Conservation (phyloP, 2,113 vertebrate genomes). For the Vulpes lagopus region DNA sequence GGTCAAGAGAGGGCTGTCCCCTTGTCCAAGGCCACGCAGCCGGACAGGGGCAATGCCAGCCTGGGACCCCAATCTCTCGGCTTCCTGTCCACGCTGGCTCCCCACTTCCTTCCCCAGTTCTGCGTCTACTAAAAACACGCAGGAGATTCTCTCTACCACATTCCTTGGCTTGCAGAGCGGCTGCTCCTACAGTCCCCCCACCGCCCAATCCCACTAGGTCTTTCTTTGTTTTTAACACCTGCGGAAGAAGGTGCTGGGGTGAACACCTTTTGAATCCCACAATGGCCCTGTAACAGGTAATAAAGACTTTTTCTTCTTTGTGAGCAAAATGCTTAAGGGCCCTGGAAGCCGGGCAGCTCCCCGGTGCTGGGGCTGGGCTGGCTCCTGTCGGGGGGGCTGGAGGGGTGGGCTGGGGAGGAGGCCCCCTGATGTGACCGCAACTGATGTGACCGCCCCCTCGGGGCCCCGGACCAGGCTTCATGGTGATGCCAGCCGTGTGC, state of each 20-base stretch:
- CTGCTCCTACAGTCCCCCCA: constrained; percentile 20
- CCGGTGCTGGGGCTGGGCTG: too few species aligned
- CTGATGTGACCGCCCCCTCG: too few species aligned
- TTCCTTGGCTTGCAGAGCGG: constrained; percentile 68
- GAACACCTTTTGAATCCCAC: constrained; percentile 74
- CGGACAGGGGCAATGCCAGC: constrained; percentile 52
- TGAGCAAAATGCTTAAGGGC: constrained; percentile 63
- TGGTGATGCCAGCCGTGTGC: too few species aligned
- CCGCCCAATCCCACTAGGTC: constrained; percentile 10
- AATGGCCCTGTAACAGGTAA: constrained; percentile 65
- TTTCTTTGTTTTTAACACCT: constrained; percentile 68
- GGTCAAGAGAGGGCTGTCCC: neutral
- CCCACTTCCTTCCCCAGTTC: neutral
- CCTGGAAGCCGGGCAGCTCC: neutral
- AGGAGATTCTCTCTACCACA: constrained; percentile 65
- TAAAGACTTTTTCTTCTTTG: constrained; percentile 74
- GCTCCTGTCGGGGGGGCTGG: too few species aligned
- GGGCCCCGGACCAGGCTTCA: too few species aligned
- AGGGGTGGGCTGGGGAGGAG: too few species aligned
- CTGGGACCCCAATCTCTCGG: constrained; percentile 41
- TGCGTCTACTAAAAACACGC: constrained; percentile 64
- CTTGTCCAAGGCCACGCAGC: constrained; percentile 44
- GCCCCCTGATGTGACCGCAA: too few species aligned
- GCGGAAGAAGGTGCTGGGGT: constrained; percentile 67
- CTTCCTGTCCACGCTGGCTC: constrained; percentile 17